Base-by-base conservation (phyloP, 2,113 vertebrate genomes). In the Ciconia boyciana region DNA sequence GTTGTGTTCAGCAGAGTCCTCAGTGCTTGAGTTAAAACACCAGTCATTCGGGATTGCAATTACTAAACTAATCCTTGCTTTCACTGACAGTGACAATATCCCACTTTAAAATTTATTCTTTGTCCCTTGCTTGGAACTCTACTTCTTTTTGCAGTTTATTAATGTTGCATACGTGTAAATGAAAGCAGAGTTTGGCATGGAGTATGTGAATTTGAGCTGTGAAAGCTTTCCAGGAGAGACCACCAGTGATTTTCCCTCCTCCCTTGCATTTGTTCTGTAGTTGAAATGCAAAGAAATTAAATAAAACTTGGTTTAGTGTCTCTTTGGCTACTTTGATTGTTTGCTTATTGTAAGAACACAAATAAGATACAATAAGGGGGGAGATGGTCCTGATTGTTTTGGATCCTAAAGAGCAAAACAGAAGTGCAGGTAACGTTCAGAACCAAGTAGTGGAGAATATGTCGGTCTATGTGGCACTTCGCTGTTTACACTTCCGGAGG, bases 391-490 rank as follows among this genome's bases (percentile, higher is more conserved):
- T 72, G 18, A 46, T 55, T 29, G 36, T n/a, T 94, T 66, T 81
- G 16, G 6, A 22, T 66, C 11, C 57, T 92, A 8, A 32, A 28
- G 11, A 4, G 10, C 15, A 71, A 48, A 83, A 49, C 17, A 49
- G 20, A 75, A 72, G 3, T 43, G 36, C 15, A 71, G 31, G 19
- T 54, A 65, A 43, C 21, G 48, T 76, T 60, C 52, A 41, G 39
- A 91, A 57, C 17, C 12, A 39, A 18, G 19, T 46, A 49, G 44
- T 25, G 16, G 29, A 87, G 29, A 44, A 13, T 3, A 6, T 1
- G 2, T 57, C 4, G 1, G 15, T 62, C 29, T 61, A 1, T 0
- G 2, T 20, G 22, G 4, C 0, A 2, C 54, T 89, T 66, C 8
- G 32, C 16, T 71, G 32, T 58, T 83, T 69, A 20, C 1, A 0